phyloP scores from a whole-genome alignment of 2,797 vertebrate genomes.

The Spea hammondii region DNA sequence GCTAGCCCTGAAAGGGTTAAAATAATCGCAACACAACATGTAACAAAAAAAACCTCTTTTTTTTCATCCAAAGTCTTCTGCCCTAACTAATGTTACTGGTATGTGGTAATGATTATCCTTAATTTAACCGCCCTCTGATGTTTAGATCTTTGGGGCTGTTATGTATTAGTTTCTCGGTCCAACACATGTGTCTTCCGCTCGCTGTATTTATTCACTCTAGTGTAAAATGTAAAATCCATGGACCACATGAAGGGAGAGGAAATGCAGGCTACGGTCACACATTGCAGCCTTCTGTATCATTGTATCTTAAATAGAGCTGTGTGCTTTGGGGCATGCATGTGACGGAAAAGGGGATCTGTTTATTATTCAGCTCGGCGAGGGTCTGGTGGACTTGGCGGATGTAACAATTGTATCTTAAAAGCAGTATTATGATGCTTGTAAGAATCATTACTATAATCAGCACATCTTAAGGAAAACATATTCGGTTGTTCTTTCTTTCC shows the following conservation, averaged over 20 bases:
- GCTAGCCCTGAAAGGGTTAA: too few species aligned
- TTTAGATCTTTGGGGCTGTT: conserved; percentile 19
- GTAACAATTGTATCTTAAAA: conserved; percentile 36
- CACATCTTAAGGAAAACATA: conserved; percentile 8
- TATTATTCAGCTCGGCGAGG: conserved; percentile 18
- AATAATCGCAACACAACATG: too few species aligned
- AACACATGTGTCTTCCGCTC: not conserved
- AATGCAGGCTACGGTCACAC: not conserved
- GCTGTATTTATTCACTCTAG: conserved; percentile 20
- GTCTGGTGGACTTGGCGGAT: conserved; percentile 27
- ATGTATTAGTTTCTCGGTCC: not conserved
- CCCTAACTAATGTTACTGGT: not conserved
- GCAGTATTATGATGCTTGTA: not conserved
- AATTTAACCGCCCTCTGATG: conserved; percentile 3
- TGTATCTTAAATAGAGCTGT: conserved; percentile 35
- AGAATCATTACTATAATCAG: conserved; percentile 16
- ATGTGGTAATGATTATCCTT: conserved; percentile 11
- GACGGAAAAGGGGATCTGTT: conserved; percentile 4
- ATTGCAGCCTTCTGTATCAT: conserved; percentile 43
- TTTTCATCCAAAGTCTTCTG: too few species aligned
- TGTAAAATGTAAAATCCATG: conserved; percentile 42
- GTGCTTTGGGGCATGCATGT: not conserved
- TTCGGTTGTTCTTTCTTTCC: not conserved
- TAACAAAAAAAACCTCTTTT: too few species aligned
- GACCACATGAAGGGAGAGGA: conserved; percentile 54